Evolutionary conservation across 2,888 invertebrate genomes (phyloP).

Genomic region (Bursaphelenchus okinawaensis): DNA sequence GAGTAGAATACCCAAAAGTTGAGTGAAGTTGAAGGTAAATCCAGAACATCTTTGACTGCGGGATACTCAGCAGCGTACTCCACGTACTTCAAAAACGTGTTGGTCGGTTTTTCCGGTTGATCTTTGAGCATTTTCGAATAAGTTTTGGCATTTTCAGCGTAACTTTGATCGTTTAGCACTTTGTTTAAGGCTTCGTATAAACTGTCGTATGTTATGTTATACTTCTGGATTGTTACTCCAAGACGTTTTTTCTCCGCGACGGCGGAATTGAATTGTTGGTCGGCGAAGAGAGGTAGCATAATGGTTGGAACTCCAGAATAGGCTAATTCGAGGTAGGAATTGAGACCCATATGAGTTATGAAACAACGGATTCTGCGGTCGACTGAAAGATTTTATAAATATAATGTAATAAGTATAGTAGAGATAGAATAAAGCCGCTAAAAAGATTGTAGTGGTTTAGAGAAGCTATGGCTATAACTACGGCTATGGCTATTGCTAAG

Average conservation of each 20-base stretch:
- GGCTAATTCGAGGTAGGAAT: slow-evolving; percentile 34
- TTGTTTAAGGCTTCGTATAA: slow-evolving; percentile 11
- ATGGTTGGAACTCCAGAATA: slow-evolving; percentile 36
- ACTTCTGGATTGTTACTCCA: slow-evolving; percentile 12
- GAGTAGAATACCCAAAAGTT: slow-evolving; percentile 7
- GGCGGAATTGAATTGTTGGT: slow-evolving; percentile 28
- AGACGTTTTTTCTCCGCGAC: slow-evolving; percentile 14
- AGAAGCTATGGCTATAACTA: too few species aligned
- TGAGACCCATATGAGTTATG: slow-evolving; percentile 37
- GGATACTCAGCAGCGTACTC: slow-evolving; percentile 2
- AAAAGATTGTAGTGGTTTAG: too few species aligned
- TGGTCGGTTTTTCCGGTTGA: background rate
- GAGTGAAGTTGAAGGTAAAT: background rate
- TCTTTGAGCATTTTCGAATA: background rate
- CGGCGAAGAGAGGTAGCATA: slow-evolving; percentile 35
- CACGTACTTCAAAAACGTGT: background rate
- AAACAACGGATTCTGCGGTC: slow-evolving; percentile 27
- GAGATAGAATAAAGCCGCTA: too few species aligned
- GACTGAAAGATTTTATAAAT: slow-evolving; percentile 24
- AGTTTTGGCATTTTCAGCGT: background rate
- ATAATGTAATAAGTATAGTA: too few species aligned
- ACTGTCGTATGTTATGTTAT: slow-evolving; percentile 13
- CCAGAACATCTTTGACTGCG: background rate
- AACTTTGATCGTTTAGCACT: slow-evolving; percentile 8
- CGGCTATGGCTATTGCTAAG: too few species aligned